phyloP scores from a whole-genome alignment of 2,113 vertebrate genomes.

The Aphelocoma coerulescens region DNA sequence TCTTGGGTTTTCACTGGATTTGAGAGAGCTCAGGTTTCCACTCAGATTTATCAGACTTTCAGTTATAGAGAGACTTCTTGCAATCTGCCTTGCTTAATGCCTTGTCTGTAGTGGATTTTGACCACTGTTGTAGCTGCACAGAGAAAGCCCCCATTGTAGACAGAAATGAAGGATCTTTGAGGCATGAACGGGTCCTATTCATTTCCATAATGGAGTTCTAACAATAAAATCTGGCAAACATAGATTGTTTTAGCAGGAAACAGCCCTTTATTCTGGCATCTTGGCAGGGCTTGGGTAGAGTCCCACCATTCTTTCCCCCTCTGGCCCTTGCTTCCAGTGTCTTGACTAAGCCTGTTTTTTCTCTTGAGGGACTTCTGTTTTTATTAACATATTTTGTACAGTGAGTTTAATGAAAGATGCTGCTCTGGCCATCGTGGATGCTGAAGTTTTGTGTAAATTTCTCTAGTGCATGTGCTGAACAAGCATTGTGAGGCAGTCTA shows the following conservation, averaged over 20 bases:
- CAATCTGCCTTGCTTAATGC: neutral
- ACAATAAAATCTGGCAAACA: conserved; percentile 32
- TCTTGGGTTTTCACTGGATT: neutral
- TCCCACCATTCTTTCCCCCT: conserved; percentile 47
- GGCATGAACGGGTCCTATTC: neutral
- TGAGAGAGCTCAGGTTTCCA: neutral
- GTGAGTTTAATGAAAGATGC: neutral
- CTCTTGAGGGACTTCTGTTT: conserved; percentile 5
- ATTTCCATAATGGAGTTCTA: conserved; percentile 35
- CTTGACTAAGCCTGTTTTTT: conserved; percentile 9
- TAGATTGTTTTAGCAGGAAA: conserved; percentile 26
- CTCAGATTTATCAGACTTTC: neutral
- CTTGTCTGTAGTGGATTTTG: neutral
- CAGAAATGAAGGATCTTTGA: neutral
- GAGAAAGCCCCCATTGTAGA: neutral
- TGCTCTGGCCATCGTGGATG: neutral
- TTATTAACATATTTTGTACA: neutral
- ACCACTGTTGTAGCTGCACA: neutral
- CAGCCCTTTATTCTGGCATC: conserved; percentile 16
- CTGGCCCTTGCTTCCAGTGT: neutral
- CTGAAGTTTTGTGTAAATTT: neutral
- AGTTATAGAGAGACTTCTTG: neutral
- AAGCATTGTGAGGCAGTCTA: neutral
- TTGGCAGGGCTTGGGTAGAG: conserved; percentile 48
- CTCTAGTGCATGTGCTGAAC: neutral